phyloP scores from a whole-genome alignment of 2,797 vertebrate species.

The Lophius americanus region DNA sequence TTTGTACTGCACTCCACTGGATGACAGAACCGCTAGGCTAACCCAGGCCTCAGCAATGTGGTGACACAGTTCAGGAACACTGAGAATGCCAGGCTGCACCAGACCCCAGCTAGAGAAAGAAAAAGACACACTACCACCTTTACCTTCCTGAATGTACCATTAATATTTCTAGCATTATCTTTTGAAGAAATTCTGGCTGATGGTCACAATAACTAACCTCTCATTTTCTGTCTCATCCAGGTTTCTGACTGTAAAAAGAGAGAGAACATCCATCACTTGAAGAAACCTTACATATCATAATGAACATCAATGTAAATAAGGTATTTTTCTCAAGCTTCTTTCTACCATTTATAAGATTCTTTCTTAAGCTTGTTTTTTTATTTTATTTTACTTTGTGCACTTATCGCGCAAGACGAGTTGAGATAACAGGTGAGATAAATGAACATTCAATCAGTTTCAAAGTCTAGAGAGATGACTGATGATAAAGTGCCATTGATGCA shows the following conservation, averaged over 20 bases:
- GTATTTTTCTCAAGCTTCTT: too few relatives aligned
- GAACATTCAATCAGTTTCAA: constrained; percentile 3
- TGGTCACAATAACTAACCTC: constrained; percentile 82
- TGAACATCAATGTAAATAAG: not conserved
- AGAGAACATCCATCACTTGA: constrained; percentile 55
- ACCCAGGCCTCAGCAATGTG: constrained; percentile 94
- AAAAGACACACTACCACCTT: constrained; percentile 4
- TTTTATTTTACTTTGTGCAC: too few relatives aligned
- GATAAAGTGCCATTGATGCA: constrained; percentile 13
- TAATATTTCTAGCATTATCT: not conserved
- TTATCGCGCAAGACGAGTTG: too few relatives aligned
- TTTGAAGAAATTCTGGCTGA: not conserved
- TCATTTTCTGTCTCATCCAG: constrained; percentile 89
- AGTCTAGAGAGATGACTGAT: constrained; percentile 10
- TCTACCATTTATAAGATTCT: too few relatives aligned
- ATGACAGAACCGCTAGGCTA: constrained; percentile 80
- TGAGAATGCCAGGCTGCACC: constrained; percentile 92
- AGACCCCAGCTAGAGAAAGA: constrained; percentile 89
- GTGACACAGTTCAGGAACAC: constrained; percentile 95
- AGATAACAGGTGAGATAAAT: too few relatives aligned
- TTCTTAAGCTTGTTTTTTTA: too few relatives aligned
- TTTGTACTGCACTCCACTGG: constrained; percentile 87
- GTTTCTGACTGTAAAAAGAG: constrained; percentile 83
- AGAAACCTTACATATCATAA: not conserved
- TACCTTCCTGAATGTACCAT: fast-evolving